Base-by-base conservation (phyloP, 2,797 vertebrate genomes). In the Gouania willdenowi region DNA sequence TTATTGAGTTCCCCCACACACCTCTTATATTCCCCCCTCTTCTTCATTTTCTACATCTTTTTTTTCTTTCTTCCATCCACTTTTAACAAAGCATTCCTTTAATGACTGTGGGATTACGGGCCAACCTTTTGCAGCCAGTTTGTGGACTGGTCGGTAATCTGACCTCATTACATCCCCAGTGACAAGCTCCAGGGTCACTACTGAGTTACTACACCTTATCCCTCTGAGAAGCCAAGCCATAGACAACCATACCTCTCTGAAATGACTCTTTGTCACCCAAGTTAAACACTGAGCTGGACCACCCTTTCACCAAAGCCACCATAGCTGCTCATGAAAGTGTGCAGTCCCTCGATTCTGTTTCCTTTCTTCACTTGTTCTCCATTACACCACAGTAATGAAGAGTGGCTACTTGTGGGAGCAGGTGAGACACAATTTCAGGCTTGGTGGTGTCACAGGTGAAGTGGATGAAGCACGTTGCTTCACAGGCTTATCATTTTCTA, bases 131-230 rank as follows among this genome's bases (percentile, higher is more conserved):
- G 73, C 82, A 84, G 86, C 75, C 84, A 77, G 70, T 82, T 71
- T 81, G 75, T 65, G 62, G 77, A 79, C 81, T 77, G 63, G 85
- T 75, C 86, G 87, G 87, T 90, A 91, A 91, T 89, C 85, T 87
- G 85, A 90, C 86, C 87, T 87, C 88, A 88, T 90, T 89, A 90
- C 87, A 90, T 86, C 84, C 74, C 82, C 48, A 71, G 72, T 75
- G 81, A 89, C 82, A 84, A 83, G 82, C 81, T 83, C 75, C 64
- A 62, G 67, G 71, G 82, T 85, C 77, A 77, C 57, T 63, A 38
- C 67, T 59, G 71, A 75, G 73, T 58, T 55, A 66, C 84, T 80
- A 68, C 76, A 82, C 78, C 58, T 71, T 77, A 81, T 85, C 80
- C 82, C 66, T 71, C 66, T 77, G 60, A 65, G 62, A 82, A 54